Base-by-base conservation (phyloP, 2,113 vertebrate genomes). In the Cyphomyrus plagiostoma region DNA sequence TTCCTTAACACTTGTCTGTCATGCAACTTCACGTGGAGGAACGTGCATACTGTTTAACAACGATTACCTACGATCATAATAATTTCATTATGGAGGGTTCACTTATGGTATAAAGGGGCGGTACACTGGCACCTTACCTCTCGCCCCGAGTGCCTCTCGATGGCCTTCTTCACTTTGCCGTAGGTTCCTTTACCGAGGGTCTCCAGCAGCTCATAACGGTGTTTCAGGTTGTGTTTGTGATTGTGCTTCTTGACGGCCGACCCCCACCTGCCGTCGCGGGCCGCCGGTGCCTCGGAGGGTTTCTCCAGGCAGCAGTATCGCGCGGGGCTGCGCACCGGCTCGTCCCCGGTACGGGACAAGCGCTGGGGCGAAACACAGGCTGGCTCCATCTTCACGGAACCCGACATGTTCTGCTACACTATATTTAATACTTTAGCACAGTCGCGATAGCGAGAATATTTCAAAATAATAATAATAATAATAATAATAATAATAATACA, bases 211-310 rank as follows among this genome's bases (percentile, higher is more conserved):
- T 99, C 98, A 90, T 99, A 99, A 93, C 98, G 97, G 93, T 99
- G 98, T 91, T 98, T 99, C 93, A 99, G 96, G 95, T 99, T 99
- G 94, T 99, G 98, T 91, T 99, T 99, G 95, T 99, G 98, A 91
- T 98, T 97, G 93, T 99, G 98, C 90, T 98, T 96, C 96, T 98
- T 99, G 94, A 97, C 98, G 21, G 97, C 95, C 0, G 97, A 97
- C 91, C 93, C 96, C 91, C 97, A 97, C 94, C 93, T 92, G 52
- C 94, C 93, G 42, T 93, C 92, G 2, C 91, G 88, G 87, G 90
- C 52, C 3, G 91, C 84, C 42, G 91, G 90, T 66, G 88, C 77
- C 87, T 91, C 94, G 74, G 74, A 17, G 74, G 9, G 93, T 93
- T 30, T 91, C 70, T 88, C 91, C 88, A 19, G 82, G 82, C 82